These are phyloP conservation scores for Sylvilagus bachmani DNA, from an alignment of 2,113 vertebrate genomes.

Conservation along the genomic window DNA sequence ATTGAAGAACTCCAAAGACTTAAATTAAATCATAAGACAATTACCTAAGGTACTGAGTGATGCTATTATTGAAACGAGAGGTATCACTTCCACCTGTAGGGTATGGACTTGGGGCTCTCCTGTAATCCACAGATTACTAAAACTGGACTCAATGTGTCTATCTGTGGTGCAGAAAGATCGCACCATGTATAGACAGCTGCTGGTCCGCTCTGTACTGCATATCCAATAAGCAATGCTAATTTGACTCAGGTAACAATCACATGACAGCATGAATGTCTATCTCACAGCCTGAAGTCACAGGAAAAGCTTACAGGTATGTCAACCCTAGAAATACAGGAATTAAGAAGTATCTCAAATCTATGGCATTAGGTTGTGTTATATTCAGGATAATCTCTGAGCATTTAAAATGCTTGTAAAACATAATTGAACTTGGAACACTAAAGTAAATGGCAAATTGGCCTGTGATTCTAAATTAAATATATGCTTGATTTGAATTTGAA, in stretches of 20 bases:
- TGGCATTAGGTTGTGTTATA: conserved; percentile 21
- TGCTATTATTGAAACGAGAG: background rate
- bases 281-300: background rate
- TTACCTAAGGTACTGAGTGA: background rate
- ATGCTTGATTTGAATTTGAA: conserved; percentile 51
- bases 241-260: background rate
- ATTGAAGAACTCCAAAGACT: background rate
- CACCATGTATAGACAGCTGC: background rate
- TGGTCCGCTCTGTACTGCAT: background rate
- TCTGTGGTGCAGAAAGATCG: background rate
- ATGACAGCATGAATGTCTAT: background rate
- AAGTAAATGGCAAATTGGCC: conserved; percentile 59
- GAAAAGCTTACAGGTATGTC: background rate
- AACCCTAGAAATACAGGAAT: background rate
- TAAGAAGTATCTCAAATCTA: background rate
- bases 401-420: conserved; percentile 65
- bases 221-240: background rate
- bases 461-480: conserved; percentile 60
- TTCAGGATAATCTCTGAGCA: conserved; percentile 31
- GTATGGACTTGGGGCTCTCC: background rate
- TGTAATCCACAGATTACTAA: background rate
- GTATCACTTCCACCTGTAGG: background rate
- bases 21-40: background rate
- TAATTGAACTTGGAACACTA: conserved; percentile 60
- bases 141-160: background rate